These are phyloP conservation scores for Cyclargus thomasi DNA, from an alignment of 1,140 invertebrate genomes.

Conservation along the genomic window DNA sequence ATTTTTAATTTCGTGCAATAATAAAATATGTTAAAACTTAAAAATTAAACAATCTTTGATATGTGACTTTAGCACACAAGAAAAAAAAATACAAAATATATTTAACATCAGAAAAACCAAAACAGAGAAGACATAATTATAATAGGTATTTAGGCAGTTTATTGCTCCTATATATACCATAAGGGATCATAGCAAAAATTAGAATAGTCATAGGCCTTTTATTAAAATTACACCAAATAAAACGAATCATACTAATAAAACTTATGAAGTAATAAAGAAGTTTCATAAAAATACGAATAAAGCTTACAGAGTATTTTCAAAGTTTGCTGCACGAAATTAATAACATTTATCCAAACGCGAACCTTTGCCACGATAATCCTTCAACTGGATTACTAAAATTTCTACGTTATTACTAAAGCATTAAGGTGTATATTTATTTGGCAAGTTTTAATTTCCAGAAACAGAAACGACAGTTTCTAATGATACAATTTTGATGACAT, in stretches of 20 bases:
- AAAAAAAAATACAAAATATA: too few relatives aligned
- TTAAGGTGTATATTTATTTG: not conserved
- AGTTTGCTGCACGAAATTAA: slow-evolving; percentile 1
- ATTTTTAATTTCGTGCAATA: too few relatives aligned
- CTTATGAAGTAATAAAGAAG: not conserved
- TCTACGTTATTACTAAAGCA: not conserved
- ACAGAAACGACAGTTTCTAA: not conserved
- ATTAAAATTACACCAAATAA: not conserved
- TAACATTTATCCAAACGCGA: not conserved
- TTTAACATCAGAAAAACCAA: too few relatives aligned
- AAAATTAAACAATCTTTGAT: too few relatives aligned
- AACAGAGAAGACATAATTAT: too few relatives aligned
- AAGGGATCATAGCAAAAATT: too few relatives aligned
- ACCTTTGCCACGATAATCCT: not conserved
- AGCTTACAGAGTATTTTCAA: not conserved
- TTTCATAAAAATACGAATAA: not conserved
- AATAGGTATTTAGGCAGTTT: too few relatives aligned
- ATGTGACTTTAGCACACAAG: too few relatives aligned
- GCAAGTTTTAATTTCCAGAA: not conserved
- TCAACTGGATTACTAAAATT: not conserved
- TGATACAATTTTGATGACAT: not conserved
- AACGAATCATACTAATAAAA: not conserved
- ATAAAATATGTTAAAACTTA: too few relatives aligned
- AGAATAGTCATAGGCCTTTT: too few relatives aligned
- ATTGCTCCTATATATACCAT: too few relatives aligned